phyloP scores from a whole-genome alignment of 2,797 vertebrate genomes.

The Eulemur albifrons region DNA sequence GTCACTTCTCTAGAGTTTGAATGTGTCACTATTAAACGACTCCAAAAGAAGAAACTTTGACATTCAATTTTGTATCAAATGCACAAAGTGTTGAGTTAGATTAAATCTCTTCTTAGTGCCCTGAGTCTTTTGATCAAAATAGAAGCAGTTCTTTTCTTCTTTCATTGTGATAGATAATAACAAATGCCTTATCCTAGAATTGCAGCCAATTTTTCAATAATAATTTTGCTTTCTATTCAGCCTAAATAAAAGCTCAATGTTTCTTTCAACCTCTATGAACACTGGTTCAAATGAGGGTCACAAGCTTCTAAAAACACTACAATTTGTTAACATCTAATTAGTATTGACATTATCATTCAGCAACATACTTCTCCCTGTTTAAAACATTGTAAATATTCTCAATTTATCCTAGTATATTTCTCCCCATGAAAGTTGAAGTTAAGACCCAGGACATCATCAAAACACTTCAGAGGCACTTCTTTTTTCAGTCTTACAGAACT shows the following conservation, averaged over 20 bases:
- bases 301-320: background rate
- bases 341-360: conserved; percentile 29
- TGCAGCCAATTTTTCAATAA: conserved; percentile 69
- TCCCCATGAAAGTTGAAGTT: background rate
- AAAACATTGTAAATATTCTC: conserved; percentile 47
- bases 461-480: background rate
- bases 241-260: conserved; percentile 66
- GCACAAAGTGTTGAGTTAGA: conserved; percentile 46
- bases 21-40: conserved; percentile 47
- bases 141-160: conserved; percentile 66
- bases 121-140: conserved; percentile 72
- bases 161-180: conserved; percentile 66
- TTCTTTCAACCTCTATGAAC: conserved; percentile 42
- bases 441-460: conserved; percentile 27
- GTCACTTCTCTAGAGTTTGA: conserved; percentile 46
- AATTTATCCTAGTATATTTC: conserved; percentile 13
- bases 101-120: conserved; percentile 61
- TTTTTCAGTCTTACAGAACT: background rate
- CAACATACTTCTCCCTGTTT: conserved; percentile 13
- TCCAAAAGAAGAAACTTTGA: conserved; percentile 57
- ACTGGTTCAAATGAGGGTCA: conserved; percentile 40
- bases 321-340: conserved; percentile 37
- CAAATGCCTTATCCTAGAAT: conserved; percentile 51
- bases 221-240: conserved; percentile 66
- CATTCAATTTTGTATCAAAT: conserved; percentile 60